These are phyloP conservation scores for Mixornis gularis DNA, from an alignment of 2,113 vertebrate genomes.

Conservation along the genomic window DNA sequence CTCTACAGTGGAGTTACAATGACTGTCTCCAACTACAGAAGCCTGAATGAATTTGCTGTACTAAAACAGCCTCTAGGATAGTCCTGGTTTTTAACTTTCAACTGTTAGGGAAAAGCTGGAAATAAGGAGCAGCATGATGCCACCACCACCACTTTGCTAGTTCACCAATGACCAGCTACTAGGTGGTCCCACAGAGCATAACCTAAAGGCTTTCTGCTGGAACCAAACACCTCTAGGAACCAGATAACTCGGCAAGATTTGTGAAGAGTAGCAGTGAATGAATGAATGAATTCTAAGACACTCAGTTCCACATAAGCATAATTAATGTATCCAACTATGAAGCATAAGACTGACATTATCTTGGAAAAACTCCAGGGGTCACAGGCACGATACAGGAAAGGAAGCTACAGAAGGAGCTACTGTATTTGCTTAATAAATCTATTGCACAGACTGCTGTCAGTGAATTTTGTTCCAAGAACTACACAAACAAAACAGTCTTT, in stretches of 20 bases:
- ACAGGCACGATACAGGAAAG: slow-evolving; percentile 2
- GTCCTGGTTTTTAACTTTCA: not conserved
- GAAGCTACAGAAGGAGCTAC: slow-evolving; percentile 42
- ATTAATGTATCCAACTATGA: slow-evolving; percentile 29
- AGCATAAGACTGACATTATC: slow-evolving; percentile 22
- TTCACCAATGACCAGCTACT: not conserved
- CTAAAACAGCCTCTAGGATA: not conserved
- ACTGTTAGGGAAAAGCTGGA: not conserved
- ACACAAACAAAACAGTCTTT: slow-evolving; percentile 42
- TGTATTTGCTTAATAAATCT: slow-evolving; percentile 40
- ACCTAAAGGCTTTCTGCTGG: not conserved
- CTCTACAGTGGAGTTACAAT: not conserved
- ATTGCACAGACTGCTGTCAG: slow-evolving; percentile 7
- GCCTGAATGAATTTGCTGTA: not conserved
- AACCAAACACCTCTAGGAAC: not conserved
- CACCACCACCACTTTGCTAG: not conserved
- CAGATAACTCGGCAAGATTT: not conserved
- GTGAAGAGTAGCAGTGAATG: not conserved
- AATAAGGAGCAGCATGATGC: not conserved
- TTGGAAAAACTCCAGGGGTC: slow-evolving; percentile 46
- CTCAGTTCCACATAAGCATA: slow-evolving; percentile 13
- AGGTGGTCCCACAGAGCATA: not conserved
- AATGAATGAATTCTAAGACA: not conserved
- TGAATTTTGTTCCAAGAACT: slow-evolving; percentile 40
- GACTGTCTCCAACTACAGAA: not conserved